Evolutionary conservation across 2,113 vertebrate genomes (phyloP).

Genomic region (Chascanopsetta lugubris): DNA sequence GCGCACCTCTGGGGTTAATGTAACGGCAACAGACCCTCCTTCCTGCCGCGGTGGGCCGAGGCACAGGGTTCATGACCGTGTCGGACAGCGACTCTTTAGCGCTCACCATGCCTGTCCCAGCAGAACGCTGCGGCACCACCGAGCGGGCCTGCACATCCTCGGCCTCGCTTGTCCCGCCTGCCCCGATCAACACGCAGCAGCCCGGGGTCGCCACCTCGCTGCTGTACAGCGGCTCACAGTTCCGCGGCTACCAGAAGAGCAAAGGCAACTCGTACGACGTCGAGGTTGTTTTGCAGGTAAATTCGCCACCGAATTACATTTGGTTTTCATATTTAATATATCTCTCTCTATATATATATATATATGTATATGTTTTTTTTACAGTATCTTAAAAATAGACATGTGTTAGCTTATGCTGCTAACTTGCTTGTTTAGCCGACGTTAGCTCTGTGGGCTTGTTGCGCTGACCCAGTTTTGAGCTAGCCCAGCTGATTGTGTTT

Average conservation of each 20-base stretch:
- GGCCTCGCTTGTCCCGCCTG: slow-evolving; percentile 89
- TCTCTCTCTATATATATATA: neutral
- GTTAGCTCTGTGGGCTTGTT: slow-evolving; percentile 15
- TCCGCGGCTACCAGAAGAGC: slow-evolving; percentile 95
- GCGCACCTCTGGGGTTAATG: neutral
- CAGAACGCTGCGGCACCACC: slow-evolving; percentile 80
- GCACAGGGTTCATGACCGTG: slow-evolving; percentile 66
- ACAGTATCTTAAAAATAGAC: slow-evolving; percentile 7
- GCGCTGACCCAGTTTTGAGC: slow-evolving; percentile 2
- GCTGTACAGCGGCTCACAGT: slow-evolving; percentile 95
- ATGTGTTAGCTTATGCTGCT: slow-evolving; percentile 15
- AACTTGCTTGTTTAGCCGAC: slow-evolving; percentile 26
- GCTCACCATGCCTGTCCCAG: slow-evolving; percentile 90
- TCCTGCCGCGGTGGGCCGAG: neutral
- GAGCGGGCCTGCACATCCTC: slow-evolving; percentile 80
- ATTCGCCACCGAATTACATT: neutral
- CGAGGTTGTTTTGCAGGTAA: slow-evolving; percentile 95
- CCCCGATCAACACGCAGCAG: slow-evolving; percentile 94
- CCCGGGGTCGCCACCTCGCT: slow-evolving; percentile 91
- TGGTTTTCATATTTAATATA: neutral
- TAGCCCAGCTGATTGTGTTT: neutral
- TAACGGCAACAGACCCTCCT: neutral
- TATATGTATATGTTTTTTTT: neutral
- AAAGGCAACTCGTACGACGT: slow-evolving; percentile 98
- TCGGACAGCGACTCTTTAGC: slow-evolving; percentile 65